Base-by-base conservation (phyloP, 2,797 vertebrate genomes). In the Caiman crocodilus region DNA sequence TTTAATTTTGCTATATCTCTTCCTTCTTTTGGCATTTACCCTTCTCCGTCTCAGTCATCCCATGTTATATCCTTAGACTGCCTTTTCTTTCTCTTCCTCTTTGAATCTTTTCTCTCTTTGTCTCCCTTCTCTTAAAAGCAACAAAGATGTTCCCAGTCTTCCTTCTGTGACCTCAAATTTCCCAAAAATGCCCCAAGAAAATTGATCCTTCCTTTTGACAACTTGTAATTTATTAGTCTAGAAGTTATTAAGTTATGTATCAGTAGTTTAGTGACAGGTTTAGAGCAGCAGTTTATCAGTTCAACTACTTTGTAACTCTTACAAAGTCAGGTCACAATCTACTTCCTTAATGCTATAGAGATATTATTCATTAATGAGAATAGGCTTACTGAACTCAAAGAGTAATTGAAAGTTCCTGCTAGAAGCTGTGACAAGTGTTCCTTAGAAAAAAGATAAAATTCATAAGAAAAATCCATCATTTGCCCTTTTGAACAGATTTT, bases 401-500 rank as follows among this genome's bases (percentile, higher is more conserved):
- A 67, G 15, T 90, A 89, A 88, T 58, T 73, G 56, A 83, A 93
- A 81, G 1, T 1, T 78, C 75, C 32, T 82, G 4, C 77, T 83
- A 63, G 6, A 59, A 93, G 63, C n/a, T 55, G 28, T 65, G 35
- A 79, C 2, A 84, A 65, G 0, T 59, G 35, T 75, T 55, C 30
- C 81, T 71, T 77, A 55, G 50, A 92, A 30, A 28, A 61, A 32
- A 79, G 61, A 32, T 21, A 59, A 4, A 58, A 75, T 87, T 79
- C 81, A 85, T 82, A n/a, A 10, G 42, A 84, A 4, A 12, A 88
- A 85, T 75, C 15, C 7, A 55, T 83, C 59, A 55, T 30, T 87
- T 88, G 55, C 6, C n/a, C 30, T 14, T 69, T 79, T 86, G 30
- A 90, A 95, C 85, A 84, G 65, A 60, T 77, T 83, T 65, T 32